A percentile compares a stretch with the other conserved stretches of the same genome.
These are phyloP conservation scores for Romanogobio albipinnatus DNA, from an alignment of 2,113 vertebrate species.

Conservation along the genomic window DNA sequence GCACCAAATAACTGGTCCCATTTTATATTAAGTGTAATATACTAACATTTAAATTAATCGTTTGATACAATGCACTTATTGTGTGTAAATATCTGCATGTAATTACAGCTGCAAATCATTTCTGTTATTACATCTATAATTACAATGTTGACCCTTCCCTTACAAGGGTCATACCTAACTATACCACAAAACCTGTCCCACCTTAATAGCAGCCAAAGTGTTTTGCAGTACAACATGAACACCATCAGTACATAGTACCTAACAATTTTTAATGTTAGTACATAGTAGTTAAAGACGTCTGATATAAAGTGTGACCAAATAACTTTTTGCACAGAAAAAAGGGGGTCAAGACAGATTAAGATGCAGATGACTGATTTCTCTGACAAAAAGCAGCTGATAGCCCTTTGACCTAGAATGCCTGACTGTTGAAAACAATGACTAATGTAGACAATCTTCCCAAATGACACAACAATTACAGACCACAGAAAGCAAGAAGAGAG, in stretches of 20 bases:
- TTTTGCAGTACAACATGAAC: too few species aligned
- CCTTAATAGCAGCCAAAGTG: too few species aligned
- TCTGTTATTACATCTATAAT: not conserved
- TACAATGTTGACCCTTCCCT: not conserved
- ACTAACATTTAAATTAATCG: too few species aligned
- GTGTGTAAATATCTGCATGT: not conserved
- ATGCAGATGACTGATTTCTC: conserved; percentile 38
- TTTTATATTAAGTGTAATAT: too few species aligned
- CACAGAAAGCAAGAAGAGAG: conserved; percentile 20
- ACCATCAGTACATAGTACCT: too few species aligned
- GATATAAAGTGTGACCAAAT: too few species aligned
- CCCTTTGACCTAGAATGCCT: conserved; percentile 50
- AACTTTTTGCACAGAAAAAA: not conserved
- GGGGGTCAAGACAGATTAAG: conserved; percentile 20
- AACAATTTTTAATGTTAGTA: too few species aligned
- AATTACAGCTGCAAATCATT: not conserved
- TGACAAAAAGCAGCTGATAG: conserved; percentile 48
- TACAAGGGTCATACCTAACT: not conserved
- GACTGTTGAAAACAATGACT: conserved; percentile 48
- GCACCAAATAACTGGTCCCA: not conserved
- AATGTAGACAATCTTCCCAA: conserved; percentile 28
- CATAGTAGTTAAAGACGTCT: too few species aligned
- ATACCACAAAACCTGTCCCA: not conserved
- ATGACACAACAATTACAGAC: conserved; percentile 47
- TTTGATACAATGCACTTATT: too few species aligned